Conservation (phyloP, 1,140 invertebrate genomes). For the Drosophila insularis region DNA sequence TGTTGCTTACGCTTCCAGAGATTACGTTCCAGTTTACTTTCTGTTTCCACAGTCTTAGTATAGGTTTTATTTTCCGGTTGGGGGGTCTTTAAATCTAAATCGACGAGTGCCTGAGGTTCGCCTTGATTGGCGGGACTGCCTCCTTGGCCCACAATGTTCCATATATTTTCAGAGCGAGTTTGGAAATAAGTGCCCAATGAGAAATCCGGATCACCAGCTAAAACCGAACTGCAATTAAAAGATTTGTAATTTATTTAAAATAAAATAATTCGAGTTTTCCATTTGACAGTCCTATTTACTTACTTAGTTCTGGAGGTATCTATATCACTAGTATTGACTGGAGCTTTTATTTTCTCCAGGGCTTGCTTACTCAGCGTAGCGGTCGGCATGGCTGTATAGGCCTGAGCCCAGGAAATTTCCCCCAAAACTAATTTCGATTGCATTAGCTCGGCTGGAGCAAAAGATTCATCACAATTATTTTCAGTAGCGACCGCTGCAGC, state of each 20-base stretch:
- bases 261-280: neutral
- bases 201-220: slow-evolving; percentile 69
- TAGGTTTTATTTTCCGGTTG: slow-evolving; percentile 72
- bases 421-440: slow-evolving; percentile 68
- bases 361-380: slow-evolving; percentile 63
- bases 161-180: slow-evolving; percentile 69
- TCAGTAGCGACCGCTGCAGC: neutral
- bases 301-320: slow-evolving; percentile 68
- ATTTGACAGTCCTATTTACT: slow-evolving; percentile 16
- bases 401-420: slow-evolving; percentile 78
- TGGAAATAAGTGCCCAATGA: slow-evolving; percentile 76
- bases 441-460: slow-evolving; percentile 73
- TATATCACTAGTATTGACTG: slow-evolving; percentile 37
- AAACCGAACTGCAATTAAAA: slow-evolving; percentile 52
- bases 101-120: slow-evolving; percentile 23
- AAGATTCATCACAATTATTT: slow-evolving; percentile 59
- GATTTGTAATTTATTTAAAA: too few relatives aligned
- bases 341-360: slow-evolving; percentile 53
- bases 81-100: slow-evolving; percentile 44
- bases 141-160: slow-evolving; percentile 47
- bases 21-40: slow-evolving; percentile 42
- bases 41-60: slow-evolving; percentile 40
- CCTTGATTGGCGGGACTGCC: slow-evolving; percentile 35
- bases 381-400: slow-evolving; percentile 70
- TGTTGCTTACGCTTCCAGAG: slow-evolving; percentile 52